Evolutionary conservation across 2,888 invertebrate genomes (phyloP).

Genomic region (Campopleginae sp.): DNA sequence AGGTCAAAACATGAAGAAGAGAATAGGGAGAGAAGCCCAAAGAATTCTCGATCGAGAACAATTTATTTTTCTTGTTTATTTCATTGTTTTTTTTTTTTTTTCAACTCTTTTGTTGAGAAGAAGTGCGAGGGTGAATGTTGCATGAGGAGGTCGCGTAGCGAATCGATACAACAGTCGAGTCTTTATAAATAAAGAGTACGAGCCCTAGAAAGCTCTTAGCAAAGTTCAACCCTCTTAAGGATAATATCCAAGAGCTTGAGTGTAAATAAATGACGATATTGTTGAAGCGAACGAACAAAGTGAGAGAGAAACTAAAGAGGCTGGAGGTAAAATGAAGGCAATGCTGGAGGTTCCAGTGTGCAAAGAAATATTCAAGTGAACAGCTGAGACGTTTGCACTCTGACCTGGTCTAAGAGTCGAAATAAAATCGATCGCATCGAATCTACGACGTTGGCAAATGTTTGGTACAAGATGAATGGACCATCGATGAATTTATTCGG

Average conservation of each 20-base stretch:
- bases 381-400: slow-evolving; percentile 34
- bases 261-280: slow-evolving; percentile 43
- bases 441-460: not conserved
- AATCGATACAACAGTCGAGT: slow-evolving; percentile 34
- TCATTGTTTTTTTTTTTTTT: slow-evolving; percentile 2
- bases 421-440: not conserved
- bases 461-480: not conserved
- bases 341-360: slow-evolving; percentile 27
- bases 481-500: not conserved
- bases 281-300: slow-evolving; percentile 19
- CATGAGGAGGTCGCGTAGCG: not conserved
- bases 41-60: not conserved
- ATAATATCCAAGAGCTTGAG: slow-evolving; percentile 23
- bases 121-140: slow-evolving; percentile 17
- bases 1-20: slow-evolving; percentile 45
- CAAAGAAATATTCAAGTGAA: slow-evolving; percentile 15
- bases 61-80: not conserved
- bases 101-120: not conserved
- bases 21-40: slow-evolving; percentile 10
- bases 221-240: slow-evolving; percentile 2
- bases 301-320: slow-evolving; percentile 2
- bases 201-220: slow-evolving; percentile 1
- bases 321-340: slow-evolving; percentile 28
- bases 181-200: slow-evolving; percentile 14
- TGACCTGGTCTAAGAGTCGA: slow-evolving; percentile 18